Evolutionary conservation across 2,797 vertebrate genomes (phyloP).

Genomic region (Chloroceryle inda): DNA sequence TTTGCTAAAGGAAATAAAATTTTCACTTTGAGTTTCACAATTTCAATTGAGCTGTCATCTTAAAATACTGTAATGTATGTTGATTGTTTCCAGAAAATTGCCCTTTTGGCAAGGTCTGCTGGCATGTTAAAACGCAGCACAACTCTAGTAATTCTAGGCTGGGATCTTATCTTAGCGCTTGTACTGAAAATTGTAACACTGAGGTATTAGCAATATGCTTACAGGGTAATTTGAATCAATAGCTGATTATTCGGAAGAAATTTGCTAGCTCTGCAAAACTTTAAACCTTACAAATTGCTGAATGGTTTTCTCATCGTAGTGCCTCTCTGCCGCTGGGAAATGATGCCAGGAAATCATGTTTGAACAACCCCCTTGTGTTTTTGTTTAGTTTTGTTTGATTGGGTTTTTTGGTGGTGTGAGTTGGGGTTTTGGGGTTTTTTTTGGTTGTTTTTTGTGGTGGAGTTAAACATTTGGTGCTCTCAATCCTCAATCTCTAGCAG

Average conservation of each 20-base stretch:
- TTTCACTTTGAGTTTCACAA: background rate
- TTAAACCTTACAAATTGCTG: constrained; percentile 58
- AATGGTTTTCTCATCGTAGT: constrained; percentile 72
- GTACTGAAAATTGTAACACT: background rate
- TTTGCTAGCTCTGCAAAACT: constrained; percentile 67
- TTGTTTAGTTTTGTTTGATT: too few relatives aligned
- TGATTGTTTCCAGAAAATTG: background rate
- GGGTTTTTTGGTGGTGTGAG: constrained; percentile 24
- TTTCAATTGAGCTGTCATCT: background rate
- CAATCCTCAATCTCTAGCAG: background rate
- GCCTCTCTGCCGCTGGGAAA: constrained; percentile 14
- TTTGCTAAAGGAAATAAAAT: background rate
- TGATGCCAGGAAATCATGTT: constrained; percentile 45
- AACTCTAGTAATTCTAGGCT: background rate
- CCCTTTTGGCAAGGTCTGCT: background rate
- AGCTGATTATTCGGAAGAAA: constrained; percentile 61
- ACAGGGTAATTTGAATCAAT: constrained; percentile 52
- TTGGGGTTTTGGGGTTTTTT: background rate
- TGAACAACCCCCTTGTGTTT: constrained; percentile 70
- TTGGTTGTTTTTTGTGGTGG: background rate
- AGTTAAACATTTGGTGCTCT: background rate
- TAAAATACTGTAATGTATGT: background rate
- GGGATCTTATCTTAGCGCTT: background rate
- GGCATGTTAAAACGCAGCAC: background rate
- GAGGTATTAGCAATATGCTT: constrained; percentile 34